phyloP scores from a whole-genome alignment of 2,797 vertebrate genomes.

The Syndactyla subalaris region DNA sequence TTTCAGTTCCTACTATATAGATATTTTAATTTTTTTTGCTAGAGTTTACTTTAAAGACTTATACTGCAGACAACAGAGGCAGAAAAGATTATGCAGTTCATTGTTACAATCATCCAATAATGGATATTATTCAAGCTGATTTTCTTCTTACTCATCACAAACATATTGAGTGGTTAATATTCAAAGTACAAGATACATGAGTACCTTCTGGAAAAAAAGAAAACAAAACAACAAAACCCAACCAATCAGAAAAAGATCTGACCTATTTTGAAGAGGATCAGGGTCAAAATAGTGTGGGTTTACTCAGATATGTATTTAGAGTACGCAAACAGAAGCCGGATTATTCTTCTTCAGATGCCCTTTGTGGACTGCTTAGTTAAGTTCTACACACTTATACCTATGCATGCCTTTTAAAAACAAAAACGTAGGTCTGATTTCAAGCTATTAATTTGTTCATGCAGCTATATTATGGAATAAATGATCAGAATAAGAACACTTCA shows the following conservation, averaged over 20 bases:
- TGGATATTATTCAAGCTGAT: neutral
- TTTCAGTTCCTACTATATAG: neutral
- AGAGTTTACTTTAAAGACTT: neutral
- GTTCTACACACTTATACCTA: neutral
- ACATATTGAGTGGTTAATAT: neutral
- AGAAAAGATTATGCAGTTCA: neutral
- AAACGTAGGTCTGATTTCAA: neutral
- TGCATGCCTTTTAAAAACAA: neutral
- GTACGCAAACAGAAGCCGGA: neutral
- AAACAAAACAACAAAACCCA: neutral
- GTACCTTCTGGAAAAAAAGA: neutral
- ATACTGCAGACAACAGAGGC: neutral
- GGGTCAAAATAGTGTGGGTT: neutral
- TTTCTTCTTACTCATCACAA: neutral
- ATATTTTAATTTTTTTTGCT: neutral
- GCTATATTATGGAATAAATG: neutral
- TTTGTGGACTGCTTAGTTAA: neutral
- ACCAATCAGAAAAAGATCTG: neutral
- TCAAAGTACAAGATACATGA: neutral
- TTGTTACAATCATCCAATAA: neutral
- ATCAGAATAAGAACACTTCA: neutral
- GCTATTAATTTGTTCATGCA: neutral
- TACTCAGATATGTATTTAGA: neutral
- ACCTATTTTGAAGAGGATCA: neutral
- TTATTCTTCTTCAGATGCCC: neutral